Base-by-base conservation (phyloP, 2,113 vertebrate genomes). In the Haemorhous mexicanus region DNA sequence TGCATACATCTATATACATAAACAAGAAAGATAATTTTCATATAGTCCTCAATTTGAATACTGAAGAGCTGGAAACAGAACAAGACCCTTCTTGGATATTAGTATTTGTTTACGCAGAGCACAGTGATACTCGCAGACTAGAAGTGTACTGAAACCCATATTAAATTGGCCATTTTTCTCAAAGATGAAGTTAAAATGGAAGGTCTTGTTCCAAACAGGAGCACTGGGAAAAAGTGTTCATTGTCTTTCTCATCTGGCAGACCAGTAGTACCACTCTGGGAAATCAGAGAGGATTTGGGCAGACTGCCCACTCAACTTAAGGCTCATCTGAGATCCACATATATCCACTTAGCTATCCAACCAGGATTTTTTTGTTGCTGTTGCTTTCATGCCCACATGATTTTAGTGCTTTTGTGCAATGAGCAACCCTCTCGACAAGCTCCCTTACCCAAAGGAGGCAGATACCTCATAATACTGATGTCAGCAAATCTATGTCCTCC, bases 281-380 rank as follows among this genome's bases (percentile, higher is more conserved):
- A 97, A 96, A 96, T 95, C 90, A 94, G 75, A 95, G 89, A 76
- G 59, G 64, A 83, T 93, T 94, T 90, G 90, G 93, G 92, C 93
- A 88, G 43, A 67, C 92, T 93, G 94, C 95, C 93, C 94, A 86
- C 72, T 80, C 56, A 92, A 90, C 86, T 93, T 78, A 87, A 80
- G 82, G 92, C 92, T 95, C 94, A 96, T 95, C 90, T 73, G 84
- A 93, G 87, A 95, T 91, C 55, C 80, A 46, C 84, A 82, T 47
- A 91, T 37, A 95, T n/a, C 87, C 61, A 21, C 55, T 85, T 44
- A 74, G 74, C 90, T 75, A 77, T 77, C 87, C 83, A 93, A 8
- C 43, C 20, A 88, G 67, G 33, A 77, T 82, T 94, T 89, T 87
- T 90, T 80, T 44, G 49, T 52, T 88, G 52, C 44, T 75, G 44